Evolutionary conservation across 2,113 vertebrate species (phyloP).

Genomic region (Lagopus leucura): DNA sequence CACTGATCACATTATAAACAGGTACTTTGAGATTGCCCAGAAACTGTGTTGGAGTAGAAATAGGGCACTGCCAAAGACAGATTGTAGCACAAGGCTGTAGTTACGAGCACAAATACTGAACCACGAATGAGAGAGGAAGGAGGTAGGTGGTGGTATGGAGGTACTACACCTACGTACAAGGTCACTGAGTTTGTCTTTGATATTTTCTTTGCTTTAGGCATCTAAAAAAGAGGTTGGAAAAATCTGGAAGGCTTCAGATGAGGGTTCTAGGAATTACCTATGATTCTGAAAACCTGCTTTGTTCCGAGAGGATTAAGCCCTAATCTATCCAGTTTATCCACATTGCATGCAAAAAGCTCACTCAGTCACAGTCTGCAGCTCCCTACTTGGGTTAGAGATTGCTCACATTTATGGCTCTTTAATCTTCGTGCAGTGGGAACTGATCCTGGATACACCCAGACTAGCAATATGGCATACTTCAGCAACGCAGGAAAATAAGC

Average conservation of each 20-base stretch:
- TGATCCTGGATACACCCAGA: not conserved
- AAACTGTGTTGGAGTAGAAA: constrained; percentile 17
- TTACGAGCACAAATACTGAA: not conserved
- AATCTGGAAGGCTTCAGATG: not conserved
- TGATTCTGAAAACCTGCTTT: constrained; percentile 1
- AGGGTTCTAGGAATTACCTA: constrained; percentile 6
- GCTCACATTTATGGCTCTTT: constrained; percentile 44
- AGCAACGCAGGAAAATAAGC: constrained; percentile 21
- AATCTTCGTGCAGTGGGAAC: constrained; percentile 8
- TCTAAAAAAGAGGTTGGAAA: not conserved
- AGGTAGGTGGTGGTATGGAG: not conserved
- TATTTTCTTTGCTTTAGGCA: not conserved
- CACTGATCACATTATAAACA: not conserved
- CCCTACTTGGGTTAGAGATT: constrained; percentile 41
- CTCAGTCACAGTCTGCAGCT: not conserved
- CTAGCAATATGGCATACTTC: constrained; percentile 8
- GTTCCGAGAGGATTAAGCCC: not conserved
- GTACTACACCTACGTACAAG: not conserved
- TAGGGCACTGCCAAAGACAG: not conserved
- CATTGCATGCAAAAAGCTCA: constrained; percentile 25
- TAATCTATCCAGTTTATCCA: constrained; percentile 35
- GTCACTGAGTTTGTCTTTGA: not conserved
- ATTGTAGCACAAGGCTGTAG: not conserved
- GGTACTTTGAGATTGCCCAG: not conserved
- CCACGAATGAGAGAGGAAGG: not conserved